These are phyloP conservation scores for Notarius lentiginosus DNA, from an alignment of 2,113 vertebrate genomes.

Conservation along the genomic window DNA sequence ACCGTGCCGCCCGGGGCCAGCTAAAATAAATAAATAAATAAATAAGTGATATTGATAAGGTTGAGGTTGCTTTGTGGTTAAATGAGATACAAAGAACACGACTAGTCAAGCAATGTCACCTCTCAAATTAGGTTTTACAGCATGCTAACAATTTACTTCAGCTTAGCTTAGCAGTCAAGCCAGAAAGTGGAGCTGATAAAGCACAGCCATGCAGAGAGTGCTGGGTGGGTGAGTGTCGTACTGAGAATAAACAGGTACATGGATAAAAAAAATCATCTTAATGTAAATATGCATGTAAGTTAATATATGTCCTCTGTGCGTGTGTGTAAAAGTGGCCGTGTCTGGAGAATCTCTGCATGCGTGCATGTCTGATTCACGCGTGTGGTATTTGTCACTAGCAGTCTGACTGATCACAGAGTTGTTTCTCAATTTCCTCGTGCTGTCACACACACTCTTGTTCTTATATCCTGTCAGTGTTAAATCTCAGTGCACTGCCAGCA, in stretches of 20 bases:
- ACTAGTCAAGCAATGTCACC: neutral
- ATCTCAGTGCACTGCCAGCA: conserved; percentile 15
- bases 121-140: neutral
- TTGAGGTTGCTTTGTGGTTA: neutral
- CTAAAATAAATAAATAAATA: neutral
- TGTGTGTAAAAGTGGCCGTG: neutral
- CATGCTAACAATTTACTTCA: neutral
- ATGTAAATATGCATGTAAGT: conserved; percentile 4
- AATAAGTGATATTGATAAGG: neutral
- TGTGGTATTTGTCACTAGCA: conserved; percentile 33
- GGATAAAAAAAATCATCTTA: neutral
- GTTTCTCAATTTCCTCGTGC: neutral
- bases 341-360: conserved; percentile 18
- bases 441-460: conserved; percentile 6
- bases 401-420: conserved; percentile 24
- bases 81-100: neutral
- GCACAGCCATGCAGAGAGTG: neutral
- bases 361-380: neutral
- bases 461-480: conserved; percentile 22
- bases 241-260: conserved; percentile 12
- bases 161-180: neutral
- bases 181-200: conserved; percentile 13
- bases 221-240: neutral
- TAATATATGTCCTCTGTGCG: neutral
- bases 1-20: no score